Evolutionary conservation across 2,888 invertebrate species (phyloP), one percentile per base, ranked within the genome.

Genomic region (Brachyptera putata): DNA sequence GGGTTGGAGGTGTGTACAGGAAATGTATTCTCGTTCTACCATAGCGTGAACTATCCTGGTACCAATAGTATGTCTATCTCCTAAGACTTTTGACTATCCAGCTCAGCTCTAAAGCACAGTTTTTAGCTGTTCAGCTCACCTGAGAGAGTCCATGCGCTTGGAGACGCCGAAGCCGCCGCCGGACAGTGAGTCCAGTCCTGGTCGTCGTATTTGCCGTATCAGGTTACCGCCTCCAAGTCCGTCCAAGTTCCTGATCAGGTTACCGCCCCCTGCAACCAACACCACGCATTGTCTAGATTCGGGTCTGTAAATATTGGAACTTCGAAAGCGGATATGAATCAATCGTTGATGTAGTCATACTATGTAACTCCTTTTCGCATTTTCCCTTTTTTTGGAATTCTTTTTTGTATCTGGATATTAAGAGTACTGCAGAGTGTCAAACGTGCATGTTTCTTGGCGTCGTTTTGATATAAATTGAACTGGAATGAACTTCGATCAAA

Each of bases 161-260:
- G 70, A 71, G 48, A 71, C 68, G 22, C 77, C 77, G 62, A 77
- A 75, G 3, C 73, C 72, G 41, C 70, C 69, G 1, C 76, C 77
- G n/a, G 73, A 70, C 30, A 77, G 66, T 62, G 77, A 68, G 72
- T 75, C 74, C 70, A 80, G 61, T 65, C 75, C 64, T 13, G 30
- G 53, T 70, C 71, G 76, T 13, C 78, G 73, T 0, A 73, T 73
- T 62, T 74, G 73, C 9, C 64, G 57, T n/a, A 60, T 39, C 36
- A 59, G 39, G n/a, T 48, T 48, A 13, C 66, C 67, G 5, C 68
- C 69, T 1, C 68, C 67, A 36, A 70, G 62, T 1, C 66, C 63
- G 56, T 72, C 69, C 60, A 74, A 60, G 48, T 68, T 68, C 13
- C 73, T 65, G 56, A 72, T 63, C 18, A 72, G 61, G 58, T 72